phyloP scores from a whole-genome alignment of 2,888 invertebrate genomes.

The Corbicula japonica region DNA sequence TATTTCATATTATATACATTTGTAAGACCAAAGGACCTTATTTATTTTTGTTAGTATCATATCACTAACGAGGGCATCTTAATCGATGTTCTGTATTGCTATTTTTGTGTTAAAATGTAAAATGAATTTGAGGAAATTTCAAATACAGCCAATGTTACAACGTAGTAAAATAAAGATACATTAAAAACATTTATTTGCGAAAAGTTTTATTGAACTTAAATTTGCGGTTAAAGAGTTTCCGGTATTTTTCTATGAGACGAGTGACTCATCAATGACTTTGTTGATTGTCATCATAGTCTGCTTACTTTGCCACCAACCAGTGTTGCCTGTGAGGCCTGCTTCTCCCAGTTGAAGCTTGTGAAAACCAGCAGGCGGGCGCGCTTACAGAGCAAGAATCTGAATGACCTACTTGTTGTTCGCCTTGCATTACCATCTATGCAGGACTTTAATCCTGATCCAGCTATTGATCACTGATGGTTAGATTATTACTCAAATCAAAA shows the following conservation, averaged over 20 bases:
- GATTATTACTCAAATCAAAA: not conserved
- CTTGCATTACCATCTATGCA: not conserved
- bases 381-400: not conserved
- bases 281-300: not conserved
- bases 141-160: too few relatives aligned
- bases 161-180: too few relatives aligned
- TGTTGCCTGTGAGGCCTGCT: not conserved
- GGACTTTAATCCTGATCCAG: not conserved
- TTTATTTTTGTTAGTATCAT: too few relatives aligned
- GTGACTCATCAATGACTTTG: not conserved
- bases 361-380: not conserved
- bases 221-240: not conserved
- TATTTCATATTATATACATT: too few relatives aligned
- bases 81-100: too few relatives aligned
- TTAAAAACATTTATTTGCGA: too few relatives aligned
- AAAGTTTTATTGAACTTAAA: too few relatives aligned
- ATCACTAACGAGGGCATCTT: too few relatives aligned
- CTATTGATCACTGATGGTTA: not conserved
- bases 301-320: conserved; percentile 1
- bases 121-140: too few relatives aligned
- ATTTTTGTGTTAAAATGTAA: too few relatives aligned
- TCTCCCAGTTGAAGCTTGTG: not conserved
- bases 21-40: too few relatives aligned
- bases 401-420: conserved; percentile 1
- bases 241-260: not conserved